Conservation (phyloP, 2,797 vertebrate species). For the Microcaecilia unicolor region DNA sequence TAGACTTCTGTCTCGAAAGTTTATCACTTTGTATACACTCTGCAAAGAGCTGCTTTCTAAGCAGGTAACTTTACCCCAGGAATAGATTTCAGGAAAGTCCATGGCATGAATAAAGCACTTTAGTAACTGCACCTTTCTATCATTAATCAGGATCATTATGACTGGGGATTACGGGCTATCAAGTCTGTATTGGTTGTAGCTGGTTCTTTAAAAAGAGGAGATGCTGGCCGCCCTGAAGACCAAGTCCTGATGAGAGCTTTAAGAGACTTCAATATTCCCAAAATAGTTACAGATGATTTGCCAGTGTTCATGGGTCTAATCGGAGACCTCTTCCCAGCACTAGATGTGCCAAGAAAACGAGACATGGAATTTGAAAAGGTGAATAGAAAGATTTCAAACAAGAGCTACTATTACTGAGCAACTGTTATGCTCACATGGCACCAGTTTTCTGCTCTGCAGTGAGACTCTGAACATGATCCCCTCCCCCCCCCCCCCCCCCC, state of each 20-base stretch:
- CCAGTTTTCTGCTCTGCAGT: neutral
- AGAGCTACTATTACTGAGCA: too few relatives aligned
- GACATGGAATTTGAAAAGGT: conserved; percentile 58
- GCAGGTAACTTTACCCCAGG: conserved; percentile 37
- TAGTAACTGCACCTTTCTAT: rapidly evolving
- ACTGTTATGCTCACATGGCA: too few relatives aligned
- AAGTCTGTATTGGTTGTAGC: conserved; percentile 62
- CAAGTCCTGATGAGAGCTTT: conserved; percentile 60
- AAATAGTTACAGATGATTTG: conserved; percentile 55
- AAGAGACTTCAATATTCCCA: conserved; percentile 60
- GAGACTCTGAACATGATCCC: too few relatives aligned
- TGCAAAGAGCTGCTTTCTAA: conserved; percentile 59
- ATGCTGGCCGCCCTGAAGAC: conserved; percentile 45
- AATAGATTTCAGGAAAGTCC: neutral
- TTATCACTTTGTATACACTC: conserved; percentile 56
- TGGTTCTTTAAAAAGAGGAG: conserved; percentile 54
- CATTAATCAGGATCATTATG: conserved; percentile 45
- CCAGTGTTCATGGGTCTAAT: conserved; percentile 62
- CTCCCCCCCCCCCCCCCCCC: too few relatives aligned
- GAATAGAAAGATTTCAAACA: too few relatives aligned
- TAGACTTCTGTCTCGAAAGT: conserved; percentile 54
- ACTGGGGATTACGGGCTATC: conserved; percentile 60
- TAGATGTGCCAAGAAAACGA: conserved; percentile 52
- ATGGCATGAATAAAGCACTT: rapidly evolving
- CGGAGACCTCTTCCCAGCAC: conserved; percentile 55